phyloP scores from a whole-genome alignment of 2,113 vertebrate species.

The Nycticryphes semicollaris region DNA sequence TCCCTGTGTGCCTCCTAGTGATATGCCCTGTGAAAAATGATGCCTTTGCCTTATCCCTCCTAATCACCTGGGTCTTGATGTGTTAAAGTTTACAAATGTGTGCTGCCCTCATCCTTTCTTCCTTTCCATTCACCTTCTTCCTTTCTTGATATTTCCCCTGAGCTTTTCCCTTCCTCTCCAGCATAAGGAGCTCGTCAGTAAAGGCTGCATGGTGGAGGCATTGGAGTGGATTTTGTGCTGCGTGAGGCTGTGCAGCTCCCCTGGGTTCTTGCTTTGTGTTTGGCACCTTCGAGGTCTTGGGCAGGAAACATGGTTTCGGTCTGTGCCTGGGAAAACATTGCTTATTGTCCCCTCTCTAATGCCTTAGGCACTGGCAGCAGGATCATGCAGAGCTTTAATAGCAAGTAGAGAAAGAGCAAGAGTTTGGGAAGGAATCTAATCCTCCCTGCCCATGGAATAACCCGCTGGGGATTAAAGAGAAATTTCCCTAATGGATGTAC shows the following conservation, averaged over 20 bases:
- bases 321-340: neutral
- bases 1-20: neutral
- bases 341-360: neutral
- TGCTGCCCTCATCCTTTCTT: neutral
- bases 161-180: conserved; percentile 22
- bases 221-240: neutral
- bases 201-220: neutral
- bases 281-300: neutral
- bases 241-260: neutral
- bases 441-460: neutral
- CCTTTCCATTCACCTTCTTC: conserved; percentile 37
- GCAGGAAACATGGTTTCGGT: neutral
- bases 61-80: neutral
- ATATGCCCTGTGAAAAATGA: neutral
- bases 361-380: neutral
- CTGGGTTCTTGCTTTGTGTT: neutral
- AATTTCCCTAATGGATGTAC: neutral
- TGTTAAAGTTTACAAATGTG: neutral
- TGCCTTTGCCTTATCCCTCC: neutral
- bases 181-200: neutral
- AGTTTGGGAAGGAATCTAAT: neutral
- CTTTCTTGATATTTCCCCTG: neutral
- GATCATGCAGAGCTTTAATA: neutral
- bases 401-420: neutral
- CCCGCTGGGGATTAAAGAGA: neutral